phyloP scores from a whole-genome alignment of 2,113 vertebrate genomes.

The Leiothrix lutea region DNA sequence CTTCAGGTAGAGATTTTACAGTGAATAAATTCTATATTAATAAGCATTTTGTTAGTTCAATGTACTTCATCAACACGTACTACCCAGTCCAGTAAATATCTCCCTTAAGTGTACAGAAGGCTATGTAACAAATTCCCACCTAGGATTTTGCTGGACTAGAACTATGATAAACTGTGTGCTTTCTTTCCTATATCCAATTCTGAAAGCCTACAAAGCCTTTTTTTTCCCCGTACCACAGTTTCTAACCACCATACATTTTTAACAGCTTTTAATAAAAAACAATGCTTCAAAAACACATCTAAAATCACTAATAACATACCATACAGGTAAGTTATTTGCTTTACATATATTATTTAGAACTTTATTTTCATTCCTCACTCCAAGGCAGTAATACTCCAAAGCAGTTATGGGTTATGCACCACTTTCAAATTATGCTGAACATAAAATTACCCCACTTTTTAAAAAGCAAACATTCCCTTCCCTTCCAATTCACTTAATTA shows the following conservation, averaged over 20 bases:
- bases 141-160: not conserved
- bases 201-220: not conserved
- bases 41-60: not conserved
- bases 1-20: not conserved
- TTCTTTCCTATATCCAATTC: not conserved
- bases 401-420: not conserved
- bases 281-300: not conserved
- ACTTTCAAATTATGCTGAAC: conserved; percentile 7
- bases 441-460: not conserved
- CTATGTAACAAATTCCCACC: not conserved
- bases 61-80: not conserved
- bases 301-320: not conserved
- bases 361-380: not conserved
- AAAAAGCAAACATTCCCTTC: conserved; percentile 30
- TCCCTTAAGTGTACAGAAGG: not conserved
- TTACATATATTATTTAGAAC: not conserved
- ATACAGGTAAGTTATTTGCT: not conserved
- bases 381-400: not conserved
- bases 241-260: not conserved
- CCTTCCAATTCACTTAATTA: conserved; percentile 49
- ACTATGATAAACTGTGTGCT: not conserved
- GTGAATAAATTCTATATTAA: not conserved
- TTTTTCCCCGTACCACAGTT: accelerated
- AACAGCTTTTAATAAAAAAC: not conserved
- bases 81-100: not conserved